A percentile compares a stretch with the other conserved stretches of the same genome.
Evolutionary conservation across 2,888 invertebrate genomes (phyloP).

Genomic region (Argynnis bischoffii): DNA sequence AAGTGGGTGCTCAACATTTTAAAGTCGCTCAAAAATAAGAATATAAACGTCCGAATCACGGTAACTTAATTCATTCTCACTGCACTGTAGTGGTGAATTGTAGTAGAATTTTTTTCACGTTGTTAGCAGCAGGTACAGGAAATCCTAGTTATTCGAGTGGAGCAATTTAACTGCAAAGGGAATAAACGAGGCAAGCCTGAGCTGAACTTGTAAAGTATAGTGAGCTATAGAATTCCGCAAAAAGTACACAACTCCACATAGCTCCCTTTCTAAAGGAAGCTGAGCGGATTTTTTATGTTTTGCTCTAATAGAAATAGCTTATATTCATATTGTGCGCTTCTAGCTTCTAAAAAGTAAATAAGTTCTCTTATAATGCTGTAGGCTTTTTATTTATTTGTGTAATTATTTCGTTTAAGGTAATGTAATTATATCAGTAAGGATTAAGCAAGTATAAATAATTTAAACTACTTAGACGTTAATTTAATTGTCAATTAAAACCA

Average conservation of each 20-base stretch:
- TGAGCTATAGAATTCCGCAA: constrained; percentile 31
- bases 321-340: constrained; percentile 6
- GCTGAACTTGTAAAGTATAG: constrained; percentile 30
- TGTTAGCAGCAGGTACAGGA: constrained; percentile 16
- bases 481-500: too few relatives aligned
- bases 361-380: background rate
- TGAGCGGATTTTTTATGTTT: constrained; percentile 16
- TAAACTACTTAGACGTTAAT: too few relatives aligned
- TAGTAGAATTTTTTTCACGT: constrained; percentile 8
- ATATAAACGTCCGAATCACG: background rate
- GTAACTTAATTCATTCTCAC: background rate
- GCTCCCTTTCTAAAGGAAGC: constrained; percentile 7
- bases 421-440: too few relatives aligned
- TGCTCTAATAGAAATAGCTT: constrained; percentile 14
- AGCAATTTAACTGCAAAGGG: constrained; percentile 30
- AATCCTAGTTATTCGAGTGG: constrained; percentile 35
- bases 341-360: constrained; percentile 5
- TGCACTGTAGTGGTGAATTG: background rate
- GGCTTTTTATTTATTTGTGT: too few relatives aligned
- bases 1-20: too few relatives aligned
- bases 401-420: too few relatives aligned
- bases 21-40: too few relatives aligned
- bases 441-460: too few relatives aligned
- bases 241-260: constrained; percentile 15
- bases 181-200: constrained; percentile 30